Percentiles rank a stretch among this genome's conserved stretches.
These are phyloP conservation scores for Thecocarcelia acutangulata DNA, from an alignment of 2,888 invertebrate species.

Conservation along the genomic window DNA sequence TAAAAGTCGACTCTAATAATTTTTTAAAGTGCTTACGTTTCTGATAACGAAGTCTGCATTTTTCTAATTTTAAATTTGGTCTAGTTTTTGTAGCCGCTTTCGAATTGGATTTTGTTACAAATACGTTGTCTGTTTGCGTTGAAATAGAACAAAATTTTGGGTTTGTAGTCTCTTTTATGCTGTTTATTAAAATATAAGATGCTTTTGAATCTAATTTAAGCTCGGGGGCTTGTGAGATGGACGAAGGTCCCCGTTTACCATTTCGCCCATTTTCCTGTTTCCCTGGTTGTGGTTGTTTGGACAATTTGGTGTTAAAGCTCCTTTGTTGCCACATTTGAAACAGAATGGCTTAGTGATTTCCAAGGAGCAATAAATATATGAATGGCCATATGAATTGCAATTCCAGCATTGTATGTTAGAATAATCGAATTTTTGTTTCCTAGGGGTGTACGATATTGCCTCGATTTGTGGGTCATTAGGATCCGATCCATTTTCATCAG, in stretches of 20 bases:
- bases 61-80: not conserved
- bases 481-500: no score
- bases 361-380: not conserved
- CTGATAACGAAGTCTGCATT: not conserved
- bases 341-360: not conserved
- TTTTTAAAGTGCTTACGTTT: not conserved
- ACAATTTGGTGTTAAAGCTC: not conserved
- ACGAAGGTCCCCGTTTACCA: conserved; percentile 15
- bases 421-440: no score
- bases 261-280: not conserved
- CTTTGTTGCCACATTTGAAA: not conserved
- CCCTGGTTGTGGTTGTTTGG: not conserved
- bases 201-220: not conserved
- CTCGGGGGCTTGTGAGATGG: not conserved
- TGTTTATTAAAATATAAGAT: not conserved
- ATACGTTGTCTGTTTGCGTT: not conserved
- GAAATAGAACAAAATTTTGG: not conserved
- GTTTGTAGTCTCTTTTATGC: not conserved
- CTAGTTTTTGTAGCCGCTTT: no score
- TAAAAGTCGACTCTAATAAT: not conserved
- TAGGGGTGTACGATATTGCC: no score
- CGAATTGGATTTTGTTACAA: no score
- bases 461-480: no score
- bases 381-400: no score
- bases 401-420: no score